Conservation (phyloP, 2,797 vertebrate species). For the Brachyalestes nurse region DNA sequence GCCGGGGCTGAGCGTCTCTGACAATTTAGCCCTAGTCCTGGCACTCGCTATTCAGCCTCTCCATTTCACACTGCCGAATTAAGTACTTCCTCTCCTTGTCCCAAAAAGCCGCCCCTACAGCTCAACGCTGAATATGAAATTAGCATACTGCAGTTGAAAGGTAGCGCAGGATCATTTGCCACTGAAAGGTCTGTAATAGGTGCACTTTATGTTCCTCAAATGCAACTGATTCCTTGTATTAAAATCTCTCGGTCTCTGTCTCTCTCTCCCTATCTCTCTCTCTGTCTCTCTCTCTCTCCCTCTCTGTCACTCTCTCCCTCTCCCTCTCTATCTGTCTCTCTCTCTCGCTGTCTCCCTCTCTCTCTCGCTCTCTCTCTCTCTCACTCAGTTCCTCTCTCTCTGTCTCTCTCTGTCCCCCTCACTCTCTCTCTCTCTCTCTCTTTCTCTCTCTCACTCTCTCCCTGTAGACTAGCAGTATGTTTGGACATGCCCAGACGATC, state of each 20-base stretch:
- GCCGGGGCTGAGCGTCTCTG: slow-evolving; percentile 88
- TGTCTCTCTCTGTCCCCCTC: slow-evolving; percentile 45
- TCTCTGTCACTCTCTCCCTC: slow-evolving; percentile 40
- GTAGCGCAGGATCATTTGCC: slow-evolving; percentile 92
- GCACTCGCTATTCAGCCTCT: slow-evolving; percentile 83
- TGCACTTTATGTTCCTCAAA: slow-evolving; percentile 91
- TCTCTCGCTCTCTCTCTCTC: slow-evolving; percentile 39
- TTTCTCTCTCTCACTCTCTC: slow-evolving; percentile 37
- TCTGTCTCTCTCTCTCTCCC: slow-evolving; percentile 26
- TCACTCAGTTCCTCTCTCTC: too few relatives aligned
- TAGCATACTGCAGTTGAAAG: slow-evolving; percentile 97
- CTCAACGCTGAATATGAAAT: slow-evolving; percentile 90
- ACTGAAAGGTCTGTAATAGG: slow-evolving; percentile 96
- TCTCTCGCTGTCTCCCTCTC: not conserved
- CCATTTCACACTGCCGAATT: slow-evolving; percentile 83
- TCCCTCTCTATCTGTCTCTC: too few relatives aligned
- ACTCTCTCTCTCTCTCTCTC: not conserved
- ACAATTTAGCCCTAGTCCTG: slow-evolving; percentile 80
- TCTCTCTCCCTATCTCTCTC: slow-evolving; percentile 32
- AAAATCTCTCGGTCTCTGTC: slow-evolving; percentile 54
- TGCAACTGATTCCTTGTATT: slow-evolving; percentile 86
- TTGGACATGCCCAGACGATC: slow-evolving; percentile 44
- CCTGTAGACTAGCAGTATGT: slow-evolving; percentile 36
- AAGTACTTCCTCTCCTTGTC: slow-evolving; percentile 84
- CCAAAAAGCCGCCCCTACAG: slow-evolving; percentile 80